Evolutionary conservation across 2,113 vertebrate genomes (phyloP).

Genomic region (Damaliscus lunatus): DNA sequence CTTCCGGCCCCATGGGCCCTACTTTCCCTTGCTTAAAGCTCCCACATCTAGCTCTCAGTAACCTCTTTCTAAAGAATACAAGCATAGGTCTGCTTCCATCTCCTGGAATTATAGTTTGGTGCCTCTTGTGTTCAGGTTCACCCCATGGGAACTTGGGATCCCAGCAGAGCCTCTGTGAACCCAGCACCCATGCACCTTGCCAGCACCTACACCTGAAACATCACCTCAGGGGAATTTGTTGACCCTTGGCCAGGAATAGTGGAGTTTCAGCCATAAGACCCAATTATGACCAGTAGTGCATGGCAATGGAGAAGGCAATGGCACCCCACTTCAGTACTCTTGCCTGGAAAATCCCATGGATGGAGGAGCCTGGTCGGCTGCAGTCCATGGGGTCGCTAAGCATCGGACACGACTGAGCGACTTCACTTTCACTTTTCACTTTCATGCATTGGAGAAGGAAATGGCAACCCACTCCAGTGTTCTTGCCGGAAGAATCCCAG

Average conservation of each 20-base stretch:
- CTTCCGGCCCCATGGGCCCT: not conserved
- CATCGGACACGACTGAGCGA: too few species aligned
- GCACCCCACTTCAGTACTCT: too few species aligned
- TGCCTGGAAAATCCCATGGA: too few species aligned
- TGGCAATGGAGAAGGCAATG: not conserved
- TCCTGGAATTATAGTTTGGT: not conserved
- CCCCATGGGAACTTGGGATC: not conserved
- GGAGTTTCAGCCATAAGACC: not conserved
- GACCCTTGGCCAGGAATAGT: rapidly evolving
- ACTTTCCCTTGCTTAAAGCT: not conserved
- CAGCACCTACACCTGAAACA: not conserved
- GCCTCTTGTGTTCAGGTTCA: too few species aligned
- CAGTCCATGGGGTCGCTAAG: too few species aligned
- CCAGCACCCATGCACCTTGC: not conserved
- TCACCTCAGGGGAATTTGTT: not conserved
- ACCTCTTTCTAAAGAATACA: not conserved
- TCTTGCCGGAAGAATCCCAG: too few species aligned
- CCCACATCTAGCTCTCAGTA: not conserved
- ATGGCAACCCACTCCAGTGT: too few species aligned
- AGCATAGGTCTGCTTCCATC: not conserved
- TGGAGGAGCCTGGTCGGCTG: too few species aligned
- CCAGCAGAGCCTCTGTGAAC: not conserved
- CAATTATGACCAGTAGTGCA: not conserved
- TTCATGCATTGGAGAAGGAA: too few species aligned
- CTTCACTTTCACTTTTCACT: too few species aligned